Conservation (phyloP, 2,797 vertebrate genomes). For the Melanotaenia nigrans region DNA sequence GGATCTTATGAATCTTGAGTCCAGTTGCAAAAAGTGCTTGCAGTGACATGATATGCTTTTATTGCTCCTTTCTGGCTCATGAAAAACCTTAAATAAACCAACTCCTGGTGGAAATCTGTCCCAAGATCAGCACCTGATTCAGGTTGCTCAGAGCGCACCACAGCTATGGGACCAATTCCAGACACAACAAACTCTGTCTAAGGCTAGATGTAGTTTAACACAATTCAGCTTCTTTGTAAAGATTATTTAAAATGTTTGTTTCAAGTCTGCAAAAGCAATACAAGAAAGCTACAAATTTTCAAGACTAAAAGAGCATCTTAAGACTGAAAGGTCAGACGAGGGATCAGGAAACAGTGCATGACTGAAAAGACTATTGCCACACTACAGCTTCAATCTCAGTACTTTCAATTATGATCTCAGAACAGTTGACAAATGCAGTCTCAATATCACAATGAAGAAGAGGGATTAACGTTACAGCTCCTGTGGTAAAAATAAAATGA, state of each 20-base stretch:
- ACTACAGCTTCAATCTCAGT: neutral
- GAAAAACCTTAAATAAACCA: neutral
- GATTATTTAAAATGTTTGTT: neutral
- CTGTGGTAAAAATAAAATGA: constrained; percentile 43
- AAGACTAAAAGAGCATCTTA: neutral
- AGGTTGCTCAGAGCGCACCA: neutral
- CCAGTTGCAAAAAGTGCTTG: neutral
- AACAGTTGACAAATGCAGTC: constrained; percentile 7
- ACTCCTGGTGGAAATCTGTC: neutral
- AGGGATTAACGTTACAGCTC: constrained; percentile 21
- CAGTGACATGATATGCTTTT: neutral
- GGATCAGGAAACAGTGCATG: neutral
- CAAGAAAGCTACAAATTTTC: neutral
- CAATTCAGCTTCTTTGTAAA: constrained; percentile 31
- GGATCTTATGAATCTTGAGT: neutral
- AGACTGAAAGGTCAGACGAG: neutral
- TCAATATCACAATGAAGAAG: constrained; percentile 12
- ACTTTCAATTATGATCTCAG: constrained; percentile 9
- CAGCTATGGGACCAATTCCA: neutral
- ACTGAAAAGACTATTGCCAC: neutral
- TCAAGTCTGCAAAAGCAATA: neutral
- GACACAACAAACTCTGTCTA: neutral
- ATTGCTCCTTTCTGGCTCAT: neutral
- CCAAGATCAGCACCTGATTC: neutral
- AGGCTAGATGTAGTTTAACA: neutral